phyloP scores from a whole-genome alignment of 2,113 vertebrate species.

The Hucho hucho region DNA sequence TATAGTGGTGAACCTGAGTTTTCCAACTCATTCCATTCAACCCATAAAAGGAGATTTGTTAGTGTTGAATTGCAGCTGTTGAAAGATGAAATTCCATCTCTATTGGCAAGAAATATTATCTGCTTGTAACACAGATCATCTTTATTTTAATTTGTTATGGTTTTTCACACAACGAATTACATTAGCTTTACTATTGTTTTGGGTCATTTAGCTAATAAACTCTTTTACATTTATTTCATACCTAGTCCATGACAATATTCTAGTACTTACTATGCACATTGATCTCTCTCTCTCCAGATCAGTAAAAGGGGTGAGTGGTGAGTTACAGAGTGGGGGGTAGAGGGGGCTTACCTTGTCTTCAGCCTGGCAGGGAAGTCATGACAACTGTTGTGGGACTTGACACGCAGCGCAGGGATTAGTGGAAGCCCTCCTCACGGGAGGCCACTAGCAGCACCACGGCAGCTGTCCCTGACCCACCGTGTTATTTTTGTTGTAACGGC shows the following conservation, averaged over 20 bases:
- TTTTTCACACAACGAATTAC: not conserved
- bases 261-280: not conserved
- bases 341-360: not conserved
- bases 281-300: not conserved
- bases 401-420: conserved; percentile 11
- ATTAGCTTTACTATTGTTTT: too few species aligned
- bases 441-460: not conserved
- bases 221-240: not conserved
- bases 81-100: not conserved
- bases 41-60: not conserved
- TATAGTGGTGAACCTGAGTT: too few species aligned
- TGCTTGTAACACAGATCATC: not conserved
- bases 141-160: not conserved
- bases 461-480: not conserved
- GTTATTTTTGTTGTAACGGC: conserved; percentile 6
- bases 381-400: not conserved
- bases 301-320: not conserved
- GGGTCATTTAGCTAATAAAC: not conserved
- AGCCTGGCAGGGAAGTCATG: too few species aligned
- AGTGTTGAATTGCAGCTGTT: not conserved
- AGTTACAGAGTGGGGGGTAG: not conserved
- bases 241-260: not conserved
- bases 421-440: conserved; percentile 1
- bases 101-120: not conserved
- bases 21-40: too few species aligned